Evolutionary conservation across 2,797 vertebrate species (phyloP), one percentile per base, ranked within the genome.

Genomic region (Scolopax bukidnonensis): DNA sequence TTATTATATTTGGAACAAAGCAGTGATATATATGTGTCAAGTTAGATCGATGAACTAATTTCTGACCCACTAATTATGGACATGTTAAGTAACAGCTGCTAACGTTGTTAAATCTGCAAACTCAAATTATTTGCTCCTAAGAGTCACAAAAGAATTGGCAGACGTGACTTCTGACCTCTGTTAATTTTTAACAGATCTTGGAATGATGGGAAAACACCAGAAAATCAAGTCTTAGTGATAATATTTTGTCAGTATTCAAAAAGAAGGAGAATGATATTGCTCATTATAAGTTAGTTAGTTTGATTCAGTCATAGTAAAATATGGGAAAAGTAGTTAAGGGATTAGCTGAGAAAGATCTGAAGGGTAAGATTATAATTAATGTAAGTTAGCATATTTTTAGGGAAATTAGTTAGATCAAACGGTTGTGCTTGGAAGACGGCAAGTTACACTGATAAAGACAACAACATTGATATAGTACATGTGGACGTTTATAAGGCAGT

Each of bases 371-470:
- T 76, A 61, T 81, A 79, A 91, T 91, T 94, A 79, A 86, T 90
- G 47, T 75, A 83, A 88, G 40, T 78, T 63, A 92, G 50, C 30
- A 67, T 54, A 47, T 73, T 95, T 92, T 90, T 86, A 91, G 54
- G 70, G 83, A 88, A 94, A 93, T 94, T 38, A 95, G 50, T 88
- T 76, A 88, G 80, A 82, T 86, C 38, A 90, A 91, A 87, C 53
- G 71, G 45, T 78, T 78, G 32, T 64, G 20, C 69, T 61, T 41
- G 43, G 56, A 94, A 92, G 67, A 71, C 13, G 67, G 56, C 54
- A 83, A 89, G 68, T 80, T 45, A 51, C n/a, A 24, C 40, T 1
- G 28, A 76, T 51, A 57, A 79, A 93, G 51, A 57, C 84, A 67
- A 61, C 9, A 41, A 20, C 0, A 0, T 38, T 76, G 51, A 63